Conservation (phyloP, 2,797 vertebrate species). For the Galagoides demidoff region DNA sequence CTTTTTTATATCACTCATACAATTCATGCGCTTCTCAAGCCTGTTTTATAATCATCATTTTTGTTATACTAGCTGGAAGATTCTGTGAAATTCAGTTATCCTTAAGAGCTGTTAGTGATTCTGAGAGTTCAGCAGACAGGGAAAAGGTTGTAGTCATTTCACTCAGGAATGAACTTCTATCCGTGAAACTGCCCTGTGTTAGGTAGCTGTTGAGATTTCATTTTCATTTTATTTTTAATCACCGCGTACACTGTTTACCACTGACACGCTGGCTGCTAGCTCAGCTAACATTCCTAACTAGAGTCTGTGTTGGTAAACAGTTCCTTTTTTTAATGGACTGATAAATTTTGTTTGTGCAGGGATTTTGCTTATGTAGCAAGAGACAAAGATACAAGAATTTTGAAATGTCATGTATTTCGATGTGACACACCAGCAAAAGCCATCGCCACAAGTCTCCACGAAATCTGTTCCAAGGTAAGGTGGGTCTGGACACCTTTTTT, state of each 20-base stretch:
- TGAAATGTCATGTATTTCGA: conserved; percentile 99
- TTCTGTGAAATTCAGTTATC: background rate
- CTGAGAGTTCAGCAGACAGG: background rate
- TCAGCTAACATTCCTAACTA: background rate
- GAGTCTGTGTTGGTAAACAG: background rate
- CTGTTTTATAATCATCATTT: background rate
- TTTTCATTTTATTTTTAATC: background rate
- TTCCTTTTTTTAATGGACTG: background rate
- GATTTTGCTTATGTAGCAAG: conserved; percentile 99
- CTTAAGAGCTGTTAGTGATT: background rate
- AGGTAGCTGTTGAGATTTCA: background rate
- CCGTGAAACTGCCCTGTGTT: background rate
- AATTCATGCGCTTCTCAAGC: background rate
- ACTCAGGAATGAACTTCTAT: background rate
- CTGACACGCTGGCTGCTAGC: background rate
- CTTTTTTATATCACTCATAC: background rate
- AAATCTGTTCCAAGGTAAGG: conserved; percentile 98
- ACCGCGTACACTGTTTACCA: background rate
- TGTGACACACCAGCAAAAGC: conserved; percentile 99
- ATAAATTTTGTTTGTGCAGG: conserved; percentile 86
- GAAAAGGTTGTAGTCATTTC: background rate
- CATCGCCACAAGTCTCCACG: conserved; percentile 97
- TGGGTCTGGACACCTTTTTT: background rate
- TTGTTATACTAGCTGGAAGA: background rate
- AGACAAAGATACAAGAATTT: conserved; percentile 97